Base-by-base conservation (phyloP, 1,140 invertebrate genomes). In the Brachionus sp. region DNA sequence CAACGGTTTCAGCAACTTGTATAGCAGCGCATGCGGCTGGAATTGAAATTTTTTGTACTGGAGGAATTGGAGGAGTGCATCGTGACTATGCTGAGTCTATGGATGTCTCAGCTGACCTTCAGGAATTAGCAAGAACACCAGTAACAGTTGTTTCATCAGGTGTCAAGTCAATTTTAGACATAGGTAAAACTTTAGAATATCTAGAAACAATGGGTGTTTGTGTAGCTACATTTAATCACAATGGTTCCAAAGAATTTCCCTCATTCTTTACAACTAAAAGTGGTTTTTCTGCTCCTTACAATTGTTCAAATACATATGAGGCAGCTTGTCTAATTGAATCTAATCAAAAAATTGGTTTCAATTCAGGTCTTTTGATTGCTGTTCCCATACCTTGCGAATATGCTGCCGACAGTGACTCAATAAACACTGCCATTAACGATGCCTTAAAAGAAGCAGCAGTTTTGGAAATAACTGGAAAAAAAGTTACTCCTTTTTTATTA, bases 81-180 rank as follows among this genome's bases (percentile, higher is more conserved):
- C 91, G 95, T 44, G 92, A 92, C 12, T 84, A 19, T 73, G 64
- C 33, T 13, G 39, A 83, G 90, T 90, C 87, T 53, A 91, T 97
- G 87, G 97, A 99, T 89, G 91, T 99, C 7, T 98, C 96, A 85
- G 95, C 97, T 6, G 97, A 99, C 90, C 90, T 99, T 16, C 92
- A 91, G 9, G 96, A 99, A 89, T 90, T 99, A 25, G 93, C 95
- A 5, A 90, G 92, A 70, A 96, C 93, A 83, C 92, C 93, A 6
- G 92, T 98, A 0, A 92, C 94, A 82, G 95, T 98, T 10, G 92
- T 99, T 1, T 98, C 94, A 84, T 94, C 95, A 86, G 97, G 97
- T 13, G 92, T 97, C 44, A 99, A 99, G 90, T 97, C 96, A 42
- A 98, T 99, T 86, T 90, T 99, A 35, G 97, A 99, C 87, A 96